Conservation (phyloP, 1,140 invertebrate genomes). For the Drosophila bipectinata region DNA sequence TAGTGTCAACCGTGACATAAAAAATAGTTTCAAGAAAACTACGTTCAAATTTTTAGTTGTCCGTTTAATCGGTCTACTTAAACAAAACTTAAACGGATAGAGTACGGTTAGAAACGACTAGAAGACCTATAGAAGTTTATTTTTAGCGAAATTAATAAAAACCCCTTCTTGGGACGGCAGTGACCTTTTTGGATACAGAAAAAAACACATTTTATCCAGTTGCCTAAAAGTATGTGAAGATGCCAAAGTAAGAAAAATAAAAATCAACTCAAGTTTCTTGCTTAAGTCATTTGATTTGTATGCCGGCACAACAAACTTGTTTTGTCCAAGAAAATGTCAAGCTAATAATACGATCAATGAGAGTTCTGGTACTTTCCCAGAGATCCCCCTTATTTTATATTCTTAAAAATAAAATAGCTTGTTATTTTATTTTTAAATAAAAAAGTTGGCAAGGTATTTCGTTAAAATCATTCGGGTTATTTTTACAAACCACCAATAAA, state of each 20-base stretch:
- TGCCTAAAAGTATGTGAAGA: slow-evolving; percentile 26
- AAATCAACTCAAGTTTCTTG: slow-evolving; percentile 11
- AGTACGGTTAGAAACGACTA: no score
- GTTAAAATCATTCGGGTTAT: slow-evolving; percentile 13
- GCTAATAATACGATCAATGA: background rate
- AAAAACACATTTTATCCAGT: no score
- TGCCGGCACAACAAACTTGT: slow-evolving; percentile 3
- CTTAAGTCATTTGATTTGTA: slow-evolving; percentile 28
- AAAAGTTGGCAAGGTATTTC: background rate
- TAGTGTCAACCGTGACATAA: no score
- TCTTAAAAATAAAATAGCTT: background rate
- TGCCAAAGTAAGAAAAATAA: no score
- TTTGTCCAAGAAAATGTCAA: slow-evolving; percentile 6
- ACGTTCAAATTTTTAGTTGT: no score
- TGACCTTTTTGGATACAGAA: background rate
- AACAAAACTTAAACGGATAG: no score
- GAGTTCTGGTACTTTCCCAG: background rate
- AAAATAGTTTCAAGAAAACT: no score
- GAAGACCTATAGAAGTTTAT: no score
- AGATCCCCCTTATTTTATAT: background rate
- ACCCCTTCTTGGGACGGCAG: background rate
- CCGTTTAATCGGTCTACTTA: no score
- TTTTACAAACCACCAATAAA: slow-evolving; percentile 2
- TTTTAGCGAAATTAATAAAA: background rate
- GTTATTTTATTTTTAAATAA: background rate